Percentiles rank a stretch among this genome's conserved stretches.
phyloP scores from a whole-genome alignment of 1,140 invertebrate species.

The Drosophila parabipectinata region DNA sequence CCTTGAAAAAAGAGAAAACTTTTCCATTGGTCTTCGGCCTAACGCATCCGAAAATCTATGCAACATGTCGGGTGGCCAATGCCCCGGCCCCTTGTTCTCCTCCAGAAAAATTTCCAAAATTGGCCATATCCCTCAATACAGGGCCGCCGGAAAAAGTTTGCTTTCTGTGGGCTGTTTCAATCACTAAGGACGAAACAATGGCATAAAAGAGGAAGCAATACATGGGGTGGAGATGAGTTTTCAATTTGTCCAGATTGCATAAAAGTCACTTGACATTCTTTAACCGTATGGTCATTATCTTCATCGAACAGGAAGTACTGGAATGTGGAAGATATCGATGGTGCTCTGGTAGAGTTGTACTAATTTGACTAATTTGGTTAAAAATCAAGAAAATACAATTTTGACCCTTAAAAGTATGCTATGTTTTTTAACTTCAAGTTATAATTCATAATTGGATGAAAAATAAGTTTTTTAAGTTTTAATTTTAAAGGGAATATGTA shows the following conservation, averaged over 20 bases:
- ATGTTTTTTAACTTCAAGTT: too few relatives aligned
- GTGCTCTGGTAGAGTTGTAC: background rate
- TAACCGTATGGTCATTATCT: slow-evolving; percentile 16
- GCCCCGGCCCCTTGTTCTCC: background rate
- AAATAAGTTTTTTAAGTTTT: too few relatives aligned
- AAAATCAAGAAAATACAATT: background rate
- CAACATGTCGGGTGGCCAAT: slow-evolving; percentile 42
- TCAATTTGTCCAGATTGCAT: slow-evolving; percentile 45
- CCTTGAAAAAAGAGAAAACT: slow-evolving; percentile 33
- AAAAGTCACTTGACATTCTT: slow-evolving; percentile 50
- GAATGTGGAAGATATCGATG: background rate
- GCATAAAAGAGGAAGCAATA: slow-evolving; percentile 1
- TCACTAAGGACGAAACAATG: slow-evolving; percentile 27
- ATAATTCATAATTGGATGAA: too few relatives aligned
- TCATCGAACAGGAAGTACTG: slow-evolving; percentile 45
- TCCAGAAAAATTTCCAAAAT: slow-evolving; percentile 50
- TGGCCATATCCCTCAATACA: slow-evolving; percentile 47
- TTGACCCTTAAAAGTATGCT: too few relatives aligned
- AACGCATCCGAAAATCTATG: slow-evolving; percentile 24
- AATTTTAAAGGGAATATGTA: too few relatives aligned
- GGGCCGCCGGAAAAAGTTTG: slow-evolving; percentile 35
- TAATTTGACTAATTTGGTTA: background rate
- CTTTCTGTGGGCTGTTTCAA: slow-evolving; percentile 38
- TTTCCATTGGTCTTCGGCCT: slow-evolving; percentile 33
- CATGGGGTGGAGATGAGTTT: slow-evolving; percentile 25